These are phyloP conservation scores for Lophius piscatorius DNA, from an alignment of 2,113 vertebrate species.

Conservation along the genomic window DNA sequence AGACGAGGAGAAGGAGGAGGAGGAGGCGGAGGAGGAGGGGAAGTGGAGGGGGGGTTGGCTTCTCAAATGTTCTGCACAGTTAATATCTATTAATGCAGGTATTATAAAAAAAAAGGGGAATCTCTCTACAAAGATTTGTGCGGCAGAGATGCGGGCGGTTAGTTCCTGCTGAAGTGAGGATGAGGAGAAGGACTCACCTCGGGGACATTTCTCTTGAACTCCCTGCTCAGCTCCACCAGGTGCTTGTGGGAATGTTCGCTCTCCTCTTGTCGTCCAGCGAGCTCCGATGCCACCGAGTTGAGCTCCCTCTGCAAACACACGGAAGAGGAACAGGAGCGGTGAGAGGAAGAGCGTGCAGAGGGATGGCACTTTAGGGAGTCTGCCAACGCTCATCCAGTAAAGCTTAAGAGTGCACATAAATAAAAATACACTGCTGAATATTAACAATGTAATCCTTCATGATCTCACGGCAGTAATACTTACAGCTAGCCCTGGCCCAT, in stretches of 20 bases:
- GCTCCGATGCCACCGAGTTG: conserved; percentile 84
- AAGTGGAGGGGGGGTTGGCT: conserved; percentile 13
- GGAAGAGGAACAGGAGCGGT: conserved; percentile 47
- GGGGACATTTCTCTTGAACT: conserved; percentile 97
- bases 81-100: conserved; percentile 38
- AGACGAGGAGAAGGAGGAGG: too few species aligned
- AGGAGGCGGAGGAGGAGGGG: too few species aligned
- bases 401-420: conserved; percentile 76
- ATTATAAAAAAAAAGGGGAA: conserved; percentile 46
- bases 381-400: conserved; percentile 71
- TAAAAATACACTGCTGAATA: conserved; percentile 81
- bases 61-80: conserved; percentile 7
- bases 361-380: conserved; percentile 59
- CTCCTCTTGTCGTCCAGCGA: conserved; percentile 87
- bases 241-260: conserved; percentile 89
- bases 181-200: conserved; percentile 83
- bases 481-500: conserved; percentile 82
- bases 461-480: conserved; percentile 81
- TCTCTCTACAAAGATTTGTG: conserved; percentile 38
- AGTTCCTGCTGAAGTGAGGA: conserved; percentile 50
- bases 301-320: conserved; percentile 90
- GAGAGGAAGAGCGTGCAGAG: conserved; percentile 67
- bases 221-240: conserved; percentile 93
- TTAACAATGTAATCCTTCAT: conserved; percentile 80
- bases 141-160: conserved; percentile 20